Conservation (phyloP, 2,113 vertebrate species). For the Panthera uncia region DNA sequence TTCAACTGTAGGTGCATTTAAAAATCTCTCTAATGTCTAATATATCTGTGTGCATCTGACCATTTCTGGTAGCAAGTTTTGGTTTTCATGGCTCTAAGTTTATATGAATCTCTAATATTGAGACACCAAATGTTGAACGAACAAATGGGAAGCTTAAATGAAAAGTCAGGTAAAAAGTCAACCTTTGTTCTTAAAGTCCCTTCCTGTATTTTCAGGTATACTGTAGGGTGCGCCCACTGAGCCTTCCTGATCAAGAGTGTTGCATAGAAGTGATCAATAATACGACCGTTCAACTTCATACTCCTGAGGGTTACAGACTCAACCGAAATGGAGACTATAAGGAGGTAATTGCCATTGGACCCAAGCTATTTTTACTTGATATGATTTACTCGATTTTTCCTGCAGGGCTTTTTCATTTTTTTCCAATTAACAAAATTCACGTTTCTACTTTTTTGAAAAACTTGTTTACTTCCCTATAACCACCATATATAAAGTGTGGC, state of each 20-base stretch:
- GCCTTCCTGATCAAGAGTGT: constrained; percentile 87
- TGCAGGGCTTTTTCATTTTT: background rate
- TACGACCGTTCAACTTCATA: constrained; percentile 93
- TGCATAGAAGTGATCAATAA: constrained; percentile 95
- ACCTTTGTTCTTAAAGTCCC: background rate
- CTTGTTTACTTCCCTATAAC: background rate
- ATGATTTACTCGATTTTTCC: background rate
- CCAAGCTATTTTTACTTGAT: background rate
- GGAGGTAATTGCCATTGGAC: constrained; percentile 86
- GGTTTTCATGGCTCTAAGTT: background rate
- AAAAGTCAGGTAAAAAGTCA: background rate
- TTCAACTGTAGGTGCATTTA: background rate
- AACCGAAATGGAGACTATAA: constrained; percentile 94
- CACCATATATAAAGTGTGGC: background rate
- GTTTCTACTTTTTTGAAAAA: background rate
- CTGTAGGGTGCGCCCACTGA: constrained; percentile 92
- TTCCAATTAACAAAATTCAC: background rate
- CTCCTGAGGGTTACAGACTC: constrained; percentile 91
- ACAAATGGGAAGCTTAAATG: background rate
- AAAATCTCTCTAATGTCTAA: background rate
- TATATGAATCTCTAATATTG: background rate
- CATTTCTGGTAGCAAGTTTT: background rate
- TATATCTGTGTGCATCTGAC: background rate
- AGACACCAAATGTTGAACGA: background rate
- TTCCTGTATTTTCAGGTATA: constrained; percentile 87